Base-by-base conservation (phyloP, 2,113 vertebrate genomes). In the Anhinga rufa region DNA sequence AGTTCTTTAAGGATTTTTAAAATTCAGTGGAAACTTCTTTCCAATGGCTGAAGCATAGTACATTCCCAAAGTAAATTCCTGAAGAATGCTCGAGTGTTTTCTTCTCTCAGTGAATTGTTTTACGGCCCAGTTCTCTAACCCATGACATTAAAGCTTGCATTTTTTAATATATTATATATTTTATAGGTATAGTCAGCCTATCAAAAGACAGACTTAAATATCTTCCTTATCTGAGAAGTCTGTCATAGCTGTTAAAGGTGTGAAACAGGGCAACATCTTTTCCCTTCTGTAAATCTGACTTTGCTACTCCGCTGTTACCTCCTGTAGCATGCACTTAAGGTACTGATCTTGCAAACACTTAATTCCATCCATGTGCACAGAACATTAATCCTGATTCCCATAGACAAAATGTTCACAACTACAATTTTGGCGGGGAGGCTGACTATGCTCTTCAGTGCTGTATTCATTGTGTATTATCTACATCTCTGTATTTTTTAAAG, bases 371-470 rank as follows among this genome's bases (percentile, higher is more conserved):
- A 19, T 3, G 7, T 34, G 60, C 48, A 68, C 28, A 32, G 34
- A 58, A 7, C 2, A 26, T 69, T 9, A 60, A 10, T 48, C 68
- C 28, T 48, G 32, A 51, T 60, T 89, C 36, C 36, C 31, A 48
- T 1, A 48, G 26, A 18, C 29, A 87, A 54, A 77, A 28, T 31
- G 57, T 78, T 40, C 20, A 49, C 19, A 82, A 32, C 9, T 29
- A 20, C 4, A 28, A 0, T 52, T 81, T 36, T 66, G 22, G 8
- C 52, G 25, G 87, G 46, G 29, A 82, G 58, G 24, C 66, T 89
- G 71, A 80, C 28, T 0, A 0, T 65, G 34, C 49, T 72, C n/a
- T 86, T 91, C 25, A 42, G n/a, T 31, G 29, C 0, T 1, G 11
- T 49, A 75, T 46, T 85, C 10, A 14, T 2, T 66, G 34, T 40